Evolutionary conservation across 2,113 vertebrate genomes (phyloP), one percentile per base, ranked within the genome.

Genomic region (Willisornis vidua): DNA sequence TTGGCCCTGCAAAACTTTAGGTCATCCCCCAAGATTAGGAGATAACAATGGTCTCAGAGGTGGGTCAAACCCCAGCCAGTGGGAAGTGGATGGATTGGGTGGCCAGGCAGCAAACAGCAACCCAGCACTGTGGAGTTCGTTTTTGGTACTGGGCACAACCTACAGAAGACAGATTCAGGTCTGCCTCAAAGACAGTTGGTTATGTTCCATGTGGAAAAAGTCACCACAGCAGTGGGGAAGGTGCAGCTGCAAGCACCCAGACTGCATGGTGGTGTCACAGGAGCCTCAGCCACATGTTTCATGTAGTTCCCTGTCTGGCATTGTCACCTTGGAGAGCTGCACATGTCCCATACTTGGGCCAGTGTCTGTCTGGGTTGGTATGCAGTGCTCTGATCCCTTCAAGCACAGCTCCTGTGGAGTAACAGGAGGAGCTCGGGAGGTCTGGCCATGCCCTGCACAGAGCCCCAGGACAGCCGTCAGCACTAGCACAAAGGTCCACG

Each of bases 401-500:
- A 31, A 84, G 58, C 19, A 31, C 9, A 54, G 37, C 12, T n/a
- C 10, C 76, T 37, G 49, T 31, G 77, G 29, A 29, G 16, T 33
- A 28, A 66, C 6, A 6, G 51, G 33, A 73, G 43, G n/a, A 59
- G n/a, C n/a, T 14, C 14, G 16, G 29, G 41, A 72, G 35, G 16
- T 13, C 45, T 43, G 31, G 19, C 48, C 24, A 13, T 65, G 31
- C 12, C n/a, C 39, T 81, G 6, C 39, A 62, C 20, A 24, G 28
- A 62, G 19, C 16, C 16, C 25, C 33, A 67, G 63, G 9, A 35
- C 35, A 52, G 39, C 58, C 25, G 3, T 10, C 14, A 67, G 18
- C 1, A 1, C 15, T 24, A 35, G 22, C 7, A 3, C 45, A 46
- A 67, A 63, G 5, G 37, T 41, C 28, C 1, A 2, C 0, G 1